Base-by-base conservation (phyloP, 2,888 invertebrate species). In the Drosophila kambysellisi region DNA sequence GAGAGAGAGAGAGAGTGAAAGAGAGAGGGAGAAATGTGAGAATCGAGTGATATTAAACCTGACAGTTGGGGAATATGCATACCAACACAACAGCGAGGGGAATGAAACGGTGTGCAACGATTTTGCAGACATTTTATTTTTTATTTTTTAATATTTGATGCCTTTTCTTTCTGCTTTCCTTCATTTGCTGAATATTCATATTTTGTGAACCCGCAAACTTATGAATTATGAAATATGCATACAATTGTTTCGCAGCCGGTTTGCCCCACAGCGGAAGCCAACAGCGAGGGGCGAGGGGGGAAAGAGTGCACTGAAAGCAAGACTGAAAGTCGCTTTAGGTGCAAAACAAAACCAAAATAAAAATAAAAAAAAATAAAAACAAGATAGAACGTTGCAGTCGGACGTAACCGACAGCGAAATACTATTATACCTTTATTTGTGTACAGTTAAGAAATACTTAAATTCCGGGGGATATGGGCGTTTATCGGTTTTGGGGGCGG, bases 221-320 rank as follows among this genome's bases (percentile, higher is more conserved):
- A 86, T 87, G 87, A 90, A 87, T 90, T 90, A 90, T 87, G 82
- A 88, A 90, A 90, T 87, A 88, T 83, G 87, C 81, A 90, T 73
- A 71, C 90, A 90, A 90, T 90, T 90, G 88, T 88, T 70, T 74
- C 51, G 39, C 65, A 63, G 80, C 67, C 88, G 75, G 73, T 72
- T 30, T 46, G 37, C 70, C 41, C 33, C 32, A 15, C 62, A 52
- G 25, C 51, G 46, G 39, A 65, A 53, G 39, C 11, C n/a, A 17
- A 52, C 53, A 43, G 56, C 39, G 33, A 30, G 64, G 29, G 50
- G 50, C 37, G 39, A 15, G 7, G 54, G 17, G 53, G 46, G 25
- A 0, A 29, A 58, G 57, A 53, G 39, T 43, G 58, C 29, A 54
- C 43, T 59, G 50, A 53, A 32, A 52, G 56, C 52, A 43, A 43